These are phyloP conservation scores for Schrankia costaestrigalis DNA, from an alignment of 2,888 invertebrate genomes.

Conservation along the genomic window DNA sequence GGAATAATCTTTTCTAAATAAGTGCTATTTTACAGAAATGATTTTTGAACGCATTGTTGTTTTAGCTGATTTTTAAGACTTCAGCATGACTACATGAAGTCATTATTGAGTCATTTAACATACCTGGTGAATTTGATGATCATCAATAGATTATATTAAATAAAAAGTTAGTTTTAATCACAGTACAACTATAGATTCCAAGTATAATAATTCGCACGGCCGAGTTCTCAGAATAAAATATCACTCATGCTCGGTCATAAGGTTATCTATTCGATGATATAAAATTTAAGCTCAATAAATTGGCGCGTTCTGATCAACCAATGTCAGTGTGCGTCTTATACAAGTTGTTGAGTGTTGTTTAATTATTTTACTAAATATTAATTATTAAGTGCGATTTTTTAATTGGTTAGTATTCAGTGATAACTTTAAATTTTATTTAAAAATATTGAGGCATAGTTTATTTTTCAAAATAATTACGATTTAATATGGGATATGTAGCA, in stretches of 20 bases:
- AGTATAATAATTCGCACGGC: slow-evolving; percentile 51
- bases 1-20: no score
- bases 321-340: slow-evolving; percentile 53
- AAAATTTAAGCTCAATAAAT: slow-evolving; percentile 69
- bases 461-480: neutral
- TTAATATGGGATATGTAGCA: no score
- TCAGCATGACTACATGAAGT: slow-evolving; percentile 48
- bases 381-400: no score
- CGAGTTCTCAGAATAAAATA: slow-evolving; percentile 64
- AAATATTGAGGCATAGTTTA: no score
- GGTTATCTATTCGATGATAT: slow-evolving; percentile 65
- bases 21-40: no score
- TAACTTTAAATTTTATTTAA: no score
- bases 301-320: slow-evolving; percentile 44
- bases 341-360: slow-evolving; percentile 33
- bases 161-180: no score
- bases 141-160: slow-evolving; percentile 44
- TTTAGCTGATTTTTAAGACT: no score
- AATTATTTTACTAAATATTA: slow-evolving; percentile 20
- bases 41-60: no score
- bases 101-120: slow-evolving; percentile 47
- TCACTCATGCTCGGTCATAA: slow-evolving; percentile 56
- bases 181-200: no score
- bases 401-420: no score
- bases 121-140: slow-evolving; percentile 39